Evolutionary conservation across 2,113 vertebrate genomes (phyloP), one percentile per base, ranked within the genome.

Genomic region (Picathartes gymnocephalus): DNA sequence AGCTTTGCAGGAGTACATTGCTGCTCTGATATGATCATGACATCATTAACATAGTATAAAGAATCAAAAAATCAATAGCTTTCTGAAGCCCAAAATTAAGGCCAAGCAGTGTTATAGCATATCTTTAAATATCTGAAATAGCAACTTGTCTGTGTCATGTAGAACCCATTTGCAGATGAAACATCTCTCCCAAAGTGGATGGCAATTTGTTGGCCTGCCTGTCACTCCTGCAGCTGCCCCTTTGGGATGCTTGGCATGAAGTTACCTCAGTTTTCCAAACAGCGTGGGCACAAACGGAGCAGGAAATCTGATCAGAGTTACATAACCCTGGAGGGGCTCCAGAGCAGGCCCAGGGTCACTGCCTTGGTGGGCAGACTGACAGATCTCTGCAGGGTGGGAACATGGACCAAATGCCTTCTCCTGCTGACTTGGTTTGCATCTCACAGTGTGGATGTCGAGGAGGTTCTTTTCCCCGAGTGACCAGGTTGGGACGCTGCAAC

Each of bases 21-120:
- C 89, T 95, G 68, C 86, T 89, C 92, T 91, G 93, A 80, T 95
- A 86, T 44, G 83, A 95, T 94, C 93, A 56, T 83, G 91, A 92
- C 92, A 96, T 95, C 89, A 96, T 96, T 96, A 97, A 96, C 92
- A 79, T 94, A 92, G 96, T 96, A 95, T 86, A 96, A 96, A 95
- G 93, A 79, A 95, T 77, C 71, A 73, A 65, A 64, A 87, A 95
- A 95, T 97, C 96, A 90, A 97, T 97, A 96, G 66, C 90, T 79
- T 95, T 57, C 81, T 95, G 92, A 72, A 90, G 92, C 89, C 82
- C 92, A 76, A 96, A 97, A 95, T 92, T 90, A 93, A 97, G 48
- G 83, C 28, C 77, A 47, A 92, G 90, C 48, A 33, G 47, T 65
- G 47, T 86, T 77, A 70, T 19, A 65, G 39, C 77, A 9, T 81